phyloP scores from a whole-genome alignment of 2,113 vertebrate genomes.

The Pelecanoides urinatrix region DNA sequence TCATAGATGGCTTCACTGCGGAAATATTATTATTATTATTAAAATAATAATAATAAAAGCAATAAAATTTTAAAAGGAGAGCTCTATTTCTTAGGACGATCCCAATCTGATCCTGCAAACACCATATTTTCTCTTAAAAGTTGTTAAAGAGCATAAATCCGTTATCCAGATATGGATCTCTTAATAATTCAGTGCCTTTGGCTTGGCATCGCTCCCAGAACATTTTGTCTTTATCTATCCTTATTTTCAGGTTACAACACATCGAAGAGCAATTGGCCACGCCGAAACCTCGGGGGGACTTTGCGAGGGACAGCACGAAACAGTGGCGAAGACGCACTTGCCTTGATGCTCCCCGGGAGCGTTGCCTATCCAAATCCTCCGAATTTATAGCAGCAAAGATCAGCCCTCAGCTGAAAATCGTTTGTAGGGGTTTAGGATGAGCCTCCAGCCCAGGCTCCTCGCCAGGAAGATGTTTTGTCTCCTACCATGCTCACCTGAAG shows the following conservation, averaged over 20 bases:
- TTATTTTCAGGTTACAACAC: slow-evolving; percentile 73
- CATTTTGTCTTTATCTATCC: slow-evolving; percentile 72
- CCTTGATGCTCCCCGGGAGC: rapidly evolving
- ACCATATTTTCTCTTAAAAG: slow-evolving; percentile 55
- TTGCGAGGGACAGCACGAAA: rapidly evolving
- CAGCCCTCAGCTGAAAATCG: rapidly evolving
- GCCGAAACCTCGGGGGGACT: not conserved
- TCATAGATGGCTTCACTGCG: not conserved
- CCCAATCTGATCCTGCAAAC: slow-evolving; percentile 51
- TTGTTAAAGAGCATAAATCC: slow-evolving; percentile 72
- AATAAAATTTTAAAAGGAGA: not conserved
- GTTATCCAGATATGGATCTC: slow-evolving; percentile 70
- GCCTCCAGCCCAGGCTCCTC: not conserved
- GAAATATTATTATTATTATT: slow-evolving; percentile 60
- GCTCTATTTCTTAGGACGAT: slow-evolving; percentile 49
- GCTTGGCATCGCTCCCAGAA: slow-evolving; percentile 73
- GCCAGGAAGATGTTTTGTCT: not conserved
- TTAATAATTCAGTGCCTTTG: slow-evolving; percentile 71
- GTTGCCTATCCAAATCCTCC: not conserved
- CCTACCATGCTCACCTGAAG: not conserved
- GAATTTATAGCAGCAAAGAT: not conserved
- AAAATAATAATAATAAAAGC: slow-evolving; percentile 45
- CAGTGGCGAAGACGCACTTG: rapidly evolving
- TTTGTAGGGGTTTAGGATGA: not conserved
- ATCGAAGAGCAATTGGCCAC: slow-evolving; percentile 32